Evolutionary conservation across 1,140 invertebrate genomes (phyloP).

Genomic region (Ladona fulva): DNA sequence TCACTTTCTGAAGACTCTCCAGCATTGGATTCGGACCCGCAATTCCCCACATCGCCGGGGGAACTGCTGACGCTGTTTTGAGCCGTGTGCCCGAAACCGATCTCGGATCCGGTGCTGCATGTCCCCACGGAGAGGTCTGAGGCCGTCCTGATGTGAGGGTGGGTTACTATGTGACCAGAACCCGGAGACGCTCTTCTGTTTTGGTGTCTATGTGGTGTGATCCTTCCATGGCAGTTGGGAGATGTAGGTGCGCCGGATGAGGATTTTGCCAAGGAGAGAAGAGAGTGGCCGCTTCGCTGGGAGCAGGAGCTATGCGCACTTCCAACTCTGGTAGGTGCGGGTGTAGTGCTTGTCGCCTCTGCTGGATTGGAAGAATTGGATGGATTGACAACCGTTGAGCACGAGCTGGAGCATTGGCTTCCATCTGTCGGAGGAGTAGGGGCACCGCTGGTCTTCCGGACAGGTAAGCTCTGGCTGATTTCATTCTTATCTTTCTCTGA

Average conservation of each 20-base stretch:
- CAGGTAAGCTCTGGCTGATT: conserved; percentile 15
- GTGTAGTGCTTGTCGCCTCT: background rate
- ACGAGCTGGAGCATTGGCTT: conserved; percentile 71
- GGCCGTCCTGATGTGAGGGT: conserved; percentile 39
- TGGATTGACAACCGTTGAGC: conserved; percentile 61
- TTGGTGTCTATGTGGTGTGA: conserved; percentile 2
- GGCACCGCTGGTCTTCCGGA: conserved; percentile 20
- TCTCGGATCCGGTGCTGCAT: conserved; percentile 51
- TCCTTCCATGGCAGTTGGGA: background rate
- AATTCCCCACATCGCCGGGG: background rate
- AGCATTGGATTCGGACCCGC: background rate
- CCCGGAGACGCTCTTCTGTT: conserved; percentile 57
- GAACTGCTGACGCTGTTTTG: conserved; percentile 53
- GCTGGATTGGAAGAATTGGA: background rate
- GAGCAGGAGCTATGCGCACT: background rate
- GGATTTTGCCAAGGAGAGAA: background rate
- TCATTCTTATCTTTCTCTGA: conserved; percentile 22
- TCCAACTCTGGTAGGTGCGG: background rate
- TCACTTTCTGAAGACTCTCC: background rate
- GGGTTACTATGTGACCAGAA: conserved; percentile 72
- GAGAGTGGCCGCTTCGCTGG: background rate
- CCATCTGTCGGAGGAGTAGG: conserved; percentile 42
- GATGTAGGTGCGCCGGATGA: background rate
- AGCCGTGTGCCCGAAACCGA: conserved; percentile 71
- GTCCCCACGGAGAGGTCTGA: conserved; percentile 31